phyloP scores from a whole-genome alignment of 1,140 invertebrate species.

The Rhagoletis zephyria region DNA sequence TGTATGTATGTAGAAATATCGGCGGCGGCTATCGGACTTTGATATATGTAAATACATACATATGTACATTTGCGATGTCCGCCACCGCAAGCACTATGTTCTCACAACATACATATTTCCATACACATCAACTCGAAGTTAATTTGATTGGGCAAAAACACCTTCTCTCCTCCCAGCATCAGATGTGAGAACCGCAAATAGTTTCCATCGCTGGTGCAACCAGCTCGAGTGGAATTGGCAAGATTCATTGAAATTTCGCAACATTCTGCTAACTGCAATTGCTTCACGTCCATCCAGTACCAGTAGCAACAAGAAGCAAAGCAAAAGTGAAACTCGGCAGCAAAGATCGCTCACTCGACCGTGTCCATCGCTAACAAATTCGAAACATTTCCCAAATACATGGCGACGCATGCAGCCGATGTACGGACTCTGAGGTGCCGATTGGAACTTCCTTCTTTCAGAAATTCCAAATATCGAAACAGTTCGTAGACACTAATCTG shows the following conservation, averaged over 20 bases:
- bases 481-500: not conserved
- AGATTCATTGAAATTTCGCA: not conserved
- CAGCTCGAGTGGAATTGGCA: not conserved
- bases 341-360: not conserved
- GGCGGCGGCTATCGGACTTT: not conserved
- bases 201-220: not conserved
- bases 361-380: too few species aligned
- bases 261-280: not conserved
- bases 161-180: not conserved
- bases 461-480: too few species aligned
- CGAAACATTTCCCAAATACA: too few species aligned
- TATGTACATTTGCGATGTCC: too few species aligned
- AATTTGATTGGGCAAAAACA: not conserved
- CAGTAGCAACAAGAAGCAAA: not conserved
- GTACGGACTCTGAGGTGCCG: too few species aligned
- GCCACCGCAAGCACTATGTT: too few species aligned
- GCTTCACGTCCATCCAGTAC: not conserved
- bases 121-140: not conserved
- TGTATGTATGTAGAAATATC: not conserved
- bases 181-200: not conserved
- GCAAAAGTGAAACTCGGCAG: not conserved
- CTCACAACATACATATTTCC: not conserved
- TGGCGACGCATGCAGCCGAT: too few species aligned
- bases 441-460: too few species aligned
- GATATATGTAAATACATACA: not conserved